A percentile compares a stretch with the other conserved stretches of the same genome.
Evolutionary conservation across 2,797 vertebrate genomes (phyloP).

Genomic region (Sarcoramphus papa): DNA sequence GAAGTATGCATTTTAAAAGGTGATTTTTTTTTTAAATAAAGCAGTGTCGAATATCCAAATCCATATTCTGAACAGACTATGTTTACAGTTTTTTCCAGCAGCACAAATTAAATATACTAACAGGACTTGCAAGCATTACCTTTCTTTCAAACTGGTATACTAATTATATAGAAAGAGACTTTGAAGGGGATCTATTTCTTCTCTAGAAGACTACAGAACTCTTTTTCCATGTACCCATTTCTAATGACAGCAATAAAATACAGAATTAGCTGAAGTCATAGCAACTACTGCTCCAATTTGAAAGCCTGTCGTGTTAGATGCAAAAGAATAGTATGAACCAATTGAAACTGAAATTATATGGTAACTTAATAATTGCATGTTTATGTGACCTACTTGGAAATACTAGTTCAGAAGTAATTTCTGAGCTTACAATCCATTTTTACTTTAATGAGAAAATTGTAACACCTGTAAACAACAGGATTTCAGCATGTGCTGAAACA

Average conservation of each 20-base stretch:
- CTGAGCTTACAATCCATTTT: neutral
- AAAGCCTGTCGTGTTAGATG: neutral
- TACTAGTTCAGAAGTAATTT: neutral
- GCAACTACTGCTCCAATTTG: neutral
- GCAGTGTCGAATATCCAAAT: neutral
- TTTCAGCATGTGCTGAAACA: neutral
- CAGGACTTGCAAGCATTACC: neutral
- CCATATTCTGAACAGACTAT: neutral
- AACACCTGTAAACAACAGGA: neutral
- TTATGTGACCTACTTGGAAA: neutral
- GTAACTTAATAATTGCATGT: neutral
- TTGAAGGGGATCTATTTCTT: neutral
- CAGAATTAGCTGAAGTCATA: neutral
- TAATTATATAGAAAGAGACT: neutral
- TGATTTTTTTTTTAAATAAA: neutral
- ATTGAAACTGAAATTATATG: neutral
- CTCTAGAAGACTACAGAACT: neutral
- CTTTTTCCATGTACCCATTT: neutral
- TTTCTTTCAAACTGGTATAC: neutral
- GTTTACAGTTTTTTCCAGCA: neutral
- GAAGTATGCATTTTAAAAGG: neutral
- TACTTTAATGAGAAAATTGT: neutral
- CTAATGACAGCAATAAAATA: neutral
- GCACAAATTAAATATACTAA: neutral
- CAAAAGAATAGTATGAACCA: neutral